A percentile compares a stretch with the other conserved stretches of the same genome.
phyloP scores from a whole-genome alignment of 2,797 vertebrate species.

The Pterois miles region DNA sequence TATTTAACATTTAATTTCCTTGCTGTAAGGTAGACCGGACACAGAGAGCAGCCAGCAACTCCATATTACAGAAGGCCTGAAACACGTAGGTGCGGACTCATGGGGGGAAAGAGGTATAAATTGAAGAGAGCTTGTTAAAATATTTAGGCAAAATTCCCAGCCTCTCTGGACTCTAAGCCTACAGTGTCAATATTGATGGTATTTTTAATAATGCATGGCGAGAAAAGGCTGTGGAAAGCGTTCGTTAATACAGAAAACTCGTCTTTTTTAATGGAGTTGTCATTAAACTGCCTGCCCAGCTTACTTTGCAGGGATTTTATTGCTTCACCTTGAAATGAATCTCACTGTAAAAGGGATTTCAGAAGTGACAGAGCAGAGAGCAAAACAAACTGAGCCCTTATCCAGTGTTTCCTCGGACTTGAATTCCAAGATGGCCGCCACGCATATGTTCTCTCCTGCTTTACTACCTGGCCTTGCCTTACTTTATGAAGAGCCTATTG shows the following conservation, averaged over 20 bases:
- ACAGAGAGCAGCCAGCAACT: constrained; percentile 55
- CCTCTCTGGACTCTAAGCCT: constrained; percentile 42
- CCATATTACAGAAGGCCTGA: constrained; percentile 49
- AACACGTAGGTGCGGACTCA: constrained; percentile 45
- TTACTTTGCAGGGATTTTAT: constrained; percentile 3
- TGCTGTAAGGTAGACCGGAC: constrained; percentile 78
- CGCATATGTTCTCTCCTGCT: constrained; percentile 32
- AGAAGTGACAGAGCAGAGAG: constrained; percentile 23
- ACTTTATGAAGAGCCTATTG: constrained; percentile 76
- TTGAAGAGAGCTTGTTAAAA: constrained; percentile 74
- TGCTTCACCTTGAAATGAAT: constrained; percentile 25
- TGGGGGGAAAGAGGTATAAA: constrained; percentile 57
- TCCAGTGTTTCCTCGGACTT: constrained; percentile 27
- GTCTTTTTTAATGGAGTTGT: constrained; percentile 2
- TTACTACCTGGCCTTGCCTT: constrained; percentile 48
- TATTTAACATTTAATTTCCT: constrained; percentile 85
- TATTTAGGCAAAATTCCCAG: constrained; percentile 72
- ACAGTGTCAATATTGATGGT: constrained; percentile 71
- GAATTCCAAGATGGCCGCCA: constrained; percentile 56
- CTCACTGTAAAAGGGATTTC: constrained; percentile 8
- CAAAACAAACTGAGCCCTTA: constrained; percentile 36
- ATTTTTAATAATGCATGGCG: constrained; percentile 61
- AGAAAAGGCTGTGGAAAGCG: constrained; percentile 24
- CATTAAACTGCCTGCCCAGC: constrained; percentile 15
- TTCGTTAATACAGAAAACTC: constrained; percentile 24